Percentiles rank a stretch among this genome's conserved stretches.
Conservation (phyloP, 1,140 invertebrate genomes). For the Panagrolaimus sp. region DNA sequence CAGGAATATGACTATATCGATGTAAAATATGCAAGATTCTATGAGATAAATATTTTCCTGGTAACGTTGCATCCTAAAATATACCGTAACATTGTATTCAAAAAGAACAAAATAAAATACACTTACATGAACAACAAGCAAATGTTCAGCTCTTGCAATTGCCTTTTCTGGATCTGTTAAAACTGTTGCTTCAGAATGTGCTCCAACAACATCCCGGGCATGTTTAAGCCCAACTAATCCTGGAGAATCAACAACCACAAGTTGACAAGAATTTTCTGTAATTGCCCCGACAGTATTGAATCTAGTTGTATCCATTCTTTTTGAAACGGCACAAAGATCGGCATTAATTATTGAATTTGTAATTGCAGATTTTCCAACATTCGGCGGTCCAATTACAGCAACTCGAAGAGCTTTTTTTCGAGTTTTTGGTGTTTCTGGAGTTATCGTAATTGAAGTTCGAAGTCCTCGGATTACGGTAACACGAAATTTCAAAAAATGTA, state of each 20-base stretch:
- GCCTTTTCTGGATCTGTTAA: conserved; percentile 55
- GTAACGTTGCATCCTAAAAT: conserved; percentile 39
- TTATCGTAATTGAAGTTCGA: no score
- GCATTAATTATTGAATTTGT: conserved; percentile 51
- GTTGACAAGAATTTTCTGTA: conserved; percentile 48
- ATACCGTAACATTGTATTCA: conserved; percentile 1
- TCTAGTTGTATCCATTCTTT: conserved; percentile 54
- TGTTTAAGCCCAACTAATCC: conserved; percentile 51
- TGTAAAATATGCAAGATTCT: conserved; percentile 55
- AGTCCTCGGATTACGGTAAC: no score
- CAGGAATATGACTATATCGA: conserved; percentile 49
- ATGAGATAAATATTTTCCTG: conserved; percentile 54
- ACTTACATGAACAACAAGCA: conserved; percentile 47
- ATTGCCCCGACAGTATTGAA: conserved; percentile 47
- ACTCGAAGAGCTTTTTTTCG: conserved; percentile 30
- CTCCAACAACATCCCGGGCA: conserved; percentile 45
- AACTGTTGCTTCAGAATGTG: conserved; percentile 44
- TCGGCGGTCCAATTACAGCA: conserved; percentile 55
- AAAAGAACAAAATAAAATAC: not conserved
- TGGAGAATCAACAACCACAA: conserved; percentile 55
- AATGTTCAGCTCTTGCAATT: conserved; percentile 49
- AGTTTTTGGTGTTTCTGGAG: no score
- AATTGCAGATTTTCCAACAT: conserved; percentile 56
- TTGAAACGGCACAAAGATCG: conserved; percentile 56
- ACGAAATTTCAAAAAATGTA: no score